Evolutionary conservation across 2,797 vertebrate genomes (phyloP).

Genomic region (Sebastes diploproa): DNA sequence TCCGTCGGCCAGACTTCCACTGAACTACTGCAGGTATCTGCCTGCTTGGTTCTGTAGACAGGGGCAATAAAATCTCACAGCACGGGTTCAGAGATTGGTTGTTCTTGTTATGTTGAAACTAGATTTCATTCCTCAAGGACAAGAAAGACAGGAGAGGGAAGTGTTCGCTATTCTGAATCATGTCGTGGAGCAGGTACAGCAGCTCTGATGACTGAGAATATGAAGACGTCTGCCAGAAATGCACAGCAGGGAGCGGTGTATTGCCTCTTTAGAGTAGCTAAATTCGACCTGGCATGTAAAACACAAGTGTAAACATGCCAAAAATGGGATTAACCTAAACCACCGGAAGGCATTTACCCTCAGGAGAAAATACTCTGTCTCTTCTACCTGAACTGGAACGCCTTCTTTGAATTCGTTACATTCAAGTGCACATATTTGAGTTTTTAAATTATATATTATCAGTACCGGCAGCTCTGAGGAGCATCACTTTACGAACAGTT

Average conservation of each 20-base stretch:
- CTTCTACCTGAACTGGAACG: background rate
- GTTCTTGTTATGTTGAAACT: slow-evolving; percentile 1
- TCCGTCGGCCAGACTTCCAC: background rate
- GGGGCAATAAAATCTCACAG: background rate
- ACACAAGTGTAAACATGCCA: background rate
- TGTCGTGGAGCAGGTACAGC: background rate
- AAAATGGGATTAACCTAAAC: slow-evolving; percentile 10
- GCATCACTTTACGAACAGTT: background rate
- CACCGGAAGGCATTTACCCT: slow-evolving; percentile 21
- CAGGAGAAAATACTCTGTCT: background rate
- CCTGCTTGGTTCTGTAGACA: background rate
- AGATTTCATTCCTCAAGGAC: background rate
- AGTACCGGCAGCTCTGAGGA: background rate
- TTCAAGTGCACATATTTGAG: background rate
- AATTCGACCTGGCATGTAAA: background rate
- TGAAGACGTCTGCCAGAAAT: background rate
- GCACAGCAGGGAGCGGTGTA: background rate
- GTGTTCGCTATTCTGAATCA: background rate
- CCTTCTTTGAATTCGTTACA: background rate
- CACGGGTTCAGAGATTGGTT: background rate
- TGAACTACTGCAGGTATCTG: slow-evolving; percentile 1
- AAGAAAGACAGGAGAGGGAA: background rate
- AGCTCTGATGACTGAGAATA: background rate
- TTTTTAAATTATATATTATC: background rate
- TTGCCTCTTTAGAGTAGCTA: background rate